Evolutionary conservation across 1,140 invertebrate genomes (phyloP), one percentile per base, ranked within the genome.

Genomic region (Spodoptera litura): DNA sequence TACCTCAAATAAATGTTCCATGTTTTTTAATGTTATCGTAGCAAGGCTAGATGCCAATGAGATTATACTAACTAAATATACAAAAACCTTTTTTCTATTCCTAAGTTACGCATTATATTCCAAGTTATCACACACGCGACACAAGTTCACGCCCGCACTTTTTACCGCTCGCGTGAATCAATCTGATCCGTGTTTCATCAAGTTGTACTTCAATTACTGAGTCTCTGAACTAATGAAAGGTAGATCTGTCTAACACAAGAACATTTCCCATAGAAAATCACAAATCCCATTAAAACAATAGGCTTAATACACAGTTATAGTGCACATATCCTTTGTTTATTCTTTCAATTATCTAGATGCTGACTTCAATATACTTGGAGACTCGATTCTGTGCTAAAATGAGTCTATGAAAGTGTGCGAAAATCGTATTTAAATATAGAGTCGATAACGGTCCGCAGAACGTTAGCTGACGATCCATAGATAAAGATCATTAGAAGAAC

Each of bases 241-340:
- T 70, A 70, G 66, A 70, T 70, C 55, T 73, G 27, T 73, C 71
- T 59, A 51, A 3, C n/a, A 55, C 62, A 78, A 76, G 55, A 75
- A 68, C 68, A 44, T 68, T 82, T 82, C 78, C 51, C 78, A 84
- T 52, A 52, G 55, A 78, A 80, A 81, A 70, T 72, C 49, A 66
- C 53, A 61, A 81, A 76, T 73, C 61, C 62, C 51, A 78, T 70
- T 78, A 70, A 44, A 79, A 82, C 78, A 84, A 80, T 82, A 77
- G 55, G 71, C 71, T 74, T 80, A 80, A 82, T 78, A 44, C 73
- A 68, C 53, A 49, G 79, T 76, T 78, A 61, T 55, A 15, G 53
- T 55, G 27, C 35, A 61, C 62, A 64, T 13, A 53, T 31, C 58
- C 49, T 35, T 58, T 62, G 44, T 61, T 74, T 51, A 61, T 49